These are phyloP conservation scores for Zeugodacus cucurbitae DNA, from an alignment of 1,140 invertebrate genomes.

Conservation along the genomic window DNA sequence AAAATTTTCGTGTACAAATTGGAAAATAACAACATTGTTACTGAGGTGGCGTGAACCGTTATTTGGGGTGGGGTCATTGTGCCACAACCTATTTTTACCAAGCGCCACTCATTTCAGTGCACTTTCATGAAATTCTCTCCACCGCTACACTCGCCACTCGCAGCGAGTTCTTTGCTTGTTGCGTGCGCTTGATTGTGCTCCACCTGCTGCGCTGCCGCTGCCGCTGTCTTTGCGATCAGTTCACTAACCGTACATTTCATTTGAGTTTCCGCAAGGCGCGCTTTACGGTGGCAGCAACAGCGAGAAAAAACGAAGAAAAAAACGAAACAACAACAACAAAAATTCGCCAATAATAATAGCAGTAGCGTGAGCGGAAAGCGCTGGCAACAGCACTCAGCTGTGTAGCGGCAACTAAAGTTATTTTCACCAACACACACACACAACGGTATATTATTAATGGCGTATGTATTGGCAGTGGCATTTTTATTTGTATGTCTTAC, in stretches of 20 bases:
- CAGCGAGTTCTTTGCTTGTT: background rate
- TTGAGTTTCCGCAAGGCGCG: constrained; percentile 17
- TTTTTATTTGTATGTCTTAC: background rate
- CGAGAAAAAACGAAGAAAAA: background rate
- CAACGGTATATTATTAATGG: background rate
- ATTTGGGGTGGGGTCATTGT: background rate
- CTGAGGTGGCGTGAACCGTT: background rate
- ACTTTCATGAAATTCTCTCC: background rate
- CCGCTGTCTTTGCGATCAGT: background rate
- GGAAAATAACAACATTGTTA: constrained; percentile 38
- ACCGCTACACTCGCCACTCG: background rate
- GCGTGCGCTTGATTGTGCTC: background rate
- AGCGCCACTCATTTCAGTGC: background rate
- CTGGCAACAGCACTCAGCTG: background rate
- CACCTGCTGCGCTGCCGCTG: background rate
- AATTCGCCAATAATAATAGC: background rate
- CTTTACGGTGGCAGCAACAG: background rate
- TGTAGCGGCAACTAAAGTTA: background rate
- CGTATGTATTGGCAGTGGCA: background rate
- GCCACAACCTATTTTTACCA: background rate
- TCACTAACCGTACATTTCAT: constrained; percentile 35
- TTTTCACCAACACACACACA: background rate
- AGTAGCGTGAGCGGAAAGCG: background rate
- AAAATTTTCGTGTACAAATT: constrained; percentile 11
- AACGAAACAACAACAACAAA: background rate